Percentiles rank a stretch among this genome's conserved stretches.
Evolutionary conservation across 2,113 vertebrate genomes (phyloP).

Genomic region (Corythornis vintsioides): DNA sequence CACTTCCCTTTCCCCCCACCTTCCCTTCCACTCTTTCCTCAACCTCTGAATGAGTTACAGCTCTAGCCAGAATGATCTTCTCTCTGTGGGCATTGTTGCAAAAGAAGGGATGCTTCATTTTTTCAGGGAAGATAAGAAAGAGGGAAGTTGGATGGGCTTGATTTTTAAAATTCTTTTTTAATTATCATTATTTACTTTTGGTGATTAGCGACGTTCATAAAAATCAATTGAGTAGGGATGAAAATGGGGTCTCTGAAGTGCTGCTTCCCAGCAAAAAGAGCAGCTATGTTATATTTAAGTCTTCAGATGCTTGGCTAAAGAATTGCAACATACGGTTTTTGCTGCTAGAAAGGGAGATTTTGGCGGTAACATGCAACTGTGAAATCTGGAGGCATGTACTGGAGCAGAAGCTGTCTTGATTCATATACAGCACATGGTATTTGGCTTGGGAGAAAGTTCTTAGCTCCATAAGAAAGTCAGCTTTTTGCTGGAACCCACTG

Average conservation of each 20-base stretch:
- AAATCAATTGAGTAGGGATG: neutral
- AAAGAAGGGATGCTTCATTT: neutral
- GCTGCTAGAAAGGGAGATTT: slow-evolving; percentile 49
- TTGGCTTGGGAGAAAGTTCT: slow-evolving; percentile 41
- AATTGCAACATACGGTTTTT: slow-evolving; percentile 45
- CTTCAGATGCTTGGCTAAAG: slow-evolving; percentile 47
- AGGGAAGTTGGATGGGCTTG: neutral
- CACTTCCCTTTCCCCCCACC: neutral
- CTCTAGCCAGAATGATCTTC: neutral
- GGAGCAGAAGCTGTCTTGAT: slow-evolving; percentile 55
- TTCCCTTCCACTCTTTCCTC: neutral
- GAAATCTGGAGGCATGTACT: slow-evolving; percentile 61
- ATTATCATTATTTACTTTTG: neutral
- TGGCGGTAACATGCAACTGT: slow-evolving; percentile 48
- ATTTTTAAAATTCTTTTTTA: too few relatives aligned
- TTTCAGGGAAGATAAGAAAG: neutral
- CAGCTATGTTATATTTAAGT: slow-evolving; percentile 34
- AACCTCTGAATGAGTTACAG: neutral
- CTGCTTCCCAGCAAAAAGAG: slow-evolving; percentile 50
- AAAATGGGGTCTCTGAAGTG: neutral
- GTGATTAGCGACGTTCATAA: neutral
- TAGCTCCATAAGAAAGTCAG: neutral
- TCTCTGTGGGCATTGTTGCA: neutral
- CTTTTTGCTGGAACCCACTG: slow-evolving; percentile 1
- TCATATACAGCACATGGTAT: slow-evolving; percentile 51